Conservation (phyloP, 2,888 invertebrate species). For the Anaspis maculata region DNA sequence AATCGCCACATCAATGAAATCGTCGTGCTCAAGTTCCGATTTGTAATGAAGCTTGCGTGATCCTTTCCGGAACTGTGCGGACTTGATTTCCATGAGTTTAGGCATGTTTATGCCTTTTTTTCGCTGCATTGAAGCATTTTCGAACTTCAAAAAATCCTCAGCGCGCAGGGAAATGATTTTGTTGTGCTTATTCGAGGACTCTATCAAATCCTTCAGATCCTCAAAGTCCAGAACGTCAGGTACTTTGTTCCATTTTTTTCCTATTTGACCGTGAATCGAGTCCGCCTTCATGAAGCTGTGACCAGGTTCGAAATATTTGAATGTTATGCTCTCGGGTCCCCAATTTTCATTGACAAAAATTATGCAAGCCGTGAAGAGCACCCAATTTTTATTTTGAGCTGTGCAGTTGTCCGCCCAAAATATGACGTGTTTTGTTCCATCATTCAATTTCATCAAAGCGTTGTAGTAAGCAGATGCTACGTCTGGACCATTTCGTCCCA, state of each 20-base stretch:
- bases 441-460: slow-evolving; percentile 3
- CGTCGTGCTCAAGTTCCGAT: background rate
- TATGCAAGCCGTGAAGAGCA: slow-evolving; percentile 7
- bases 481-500: slow-evolving; percentile 13
- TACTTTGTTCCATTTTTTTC: slow-evolving; percentile 12
- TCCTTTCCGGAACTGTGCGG: background rate
- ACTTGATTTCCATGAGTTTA: background rate
- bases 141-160: background rate
- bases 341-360: too few species aligned
- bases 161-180: background rate
- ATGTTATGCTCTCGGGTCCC: slow-evolving; percentile 7
- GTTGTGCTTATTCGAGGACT: background rate
- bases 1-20: background rate
- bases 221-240: background rate
- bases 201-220: background rate
- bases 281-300: slow-evolving; percentile 16
- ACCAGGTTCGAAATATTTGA: slow-evolving; percentile 16
- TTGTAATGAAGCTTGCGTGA: background rate
- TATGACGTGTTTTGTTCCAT: too few species aligned
- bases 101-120: background rate
- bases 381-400: slow-evolving; percentile 7
- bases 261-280: slow-evolving; percentile 13
- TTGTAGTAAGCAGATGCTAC: slow-evolving; percentile 13
- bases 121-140: background rate
- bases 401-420: slow-evolving; percentile 11